Percentiles rank a stretch among this genome's conserved stretches.
Conservation (phyloP, 2,113 vertebrate genomes). For the Burhinus oedicnemus region DNA sequence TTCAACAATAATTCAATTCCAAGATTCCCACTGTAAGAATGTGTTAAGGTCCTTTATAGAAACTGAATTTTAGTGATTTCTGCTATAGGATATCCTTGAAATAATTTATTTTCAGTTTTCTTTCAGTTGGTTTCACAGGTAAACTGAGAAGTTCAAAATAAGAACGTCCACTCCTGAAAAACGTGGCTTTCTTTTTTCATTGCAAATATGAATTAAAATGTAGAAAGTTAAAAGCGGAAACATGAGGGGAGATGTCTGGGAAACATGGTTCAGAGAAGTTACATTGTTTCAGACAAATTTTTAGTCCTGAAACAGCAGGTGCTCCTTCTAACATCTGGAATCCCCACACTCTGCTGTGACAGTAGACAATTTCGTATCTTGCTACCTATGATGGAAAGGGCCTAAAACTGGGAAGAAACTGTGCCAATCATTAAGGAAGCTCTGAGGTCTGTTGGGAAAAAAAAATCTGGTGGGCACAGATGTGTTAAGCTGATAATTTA, state of each 20-base stretch:
- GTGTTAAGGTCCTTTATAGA: background rate
- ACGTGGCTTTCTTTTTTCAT: background rate
- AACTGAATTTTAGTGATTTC: background rate
- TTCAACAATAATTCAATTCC: background rate
- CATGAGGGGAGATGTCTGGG: fast-evolving
- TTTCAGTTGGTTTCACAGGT: background rate
- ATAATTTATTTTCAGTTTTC: background rate
- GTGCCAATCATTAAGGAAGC: background rate
- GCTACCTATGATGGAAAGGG: background rate
- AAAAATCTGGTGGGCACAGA: background rate
- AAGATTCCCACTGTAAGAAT: background rate
- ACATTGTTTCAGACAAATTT: background rate
- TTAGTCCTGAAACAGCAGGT: background rate
- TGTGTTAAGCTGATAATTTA: background rate
- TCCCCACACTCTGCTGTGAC: background rate
- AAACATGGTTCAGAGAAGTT: background rate
- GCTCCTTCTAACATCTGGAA: background rate
- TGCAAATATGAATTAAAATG: background rate
- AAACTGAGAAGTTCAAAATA: background rate
- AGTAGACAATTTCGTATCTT: background rate
- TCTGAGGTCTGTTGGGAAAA: background rate
- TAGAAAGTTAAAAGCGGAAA: background rate
- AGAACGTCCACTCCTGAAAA: background rate
- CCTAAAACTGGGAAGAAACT: background rate
- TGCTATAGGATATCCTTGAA: background rate